A percentile compares a stretch with the other conserved stretches of the same genome.
These are phyloP conservation scores for Drosophila tripunctata DNA, from an alignment of 2,888 invertebrate species.

Conservation along the genomic window DNA sequence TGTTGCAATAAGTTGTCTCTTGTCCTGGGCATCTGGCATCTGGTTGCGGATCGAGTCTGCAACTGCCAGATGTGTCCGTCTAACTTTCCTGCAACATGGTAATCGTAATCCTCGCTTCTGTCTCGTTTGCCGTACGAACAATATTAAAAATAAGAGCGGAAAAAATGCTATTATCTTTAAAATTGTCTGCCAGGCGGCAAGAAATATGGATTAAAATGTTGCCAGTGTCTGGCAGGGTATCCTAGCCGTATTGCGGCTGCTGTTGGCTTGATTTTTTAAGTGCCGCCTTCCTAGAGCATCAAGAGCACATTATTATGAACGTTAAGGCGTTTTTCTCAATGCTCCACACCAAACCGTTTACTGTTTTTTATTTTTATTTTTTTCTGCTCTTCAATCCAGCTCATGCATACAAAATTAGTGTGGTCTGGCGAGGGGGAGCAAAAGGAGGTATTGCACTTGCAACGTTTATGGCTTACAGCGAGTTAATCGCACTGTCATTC, in stretches of 20 bases:
- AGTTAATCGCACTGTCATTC: slow-evolving; percentile 78
- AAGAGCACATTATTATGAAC: slow-evolving; percentile 66
- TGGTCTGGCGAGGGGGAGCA: not conserved
- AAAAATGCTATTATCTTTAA: slow-evolving; percentile 81
- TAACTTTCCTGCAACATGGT: slow-evolving; percentile 61
- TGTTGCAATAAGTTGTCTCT: slow-evolving; percentile 61
- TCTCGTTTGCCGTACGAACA: slow-evolving; percentile 33
- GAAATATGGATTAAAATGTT: slow-evolving; percentile 82
- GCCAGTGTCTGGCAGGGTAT: slow-evolving; percentile 43
- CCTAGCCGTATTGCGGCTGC: slow-evolving; percentile 34
- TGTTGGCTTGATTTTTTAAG: slow-evolving; percentile 76
- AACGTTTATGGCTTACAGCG: slow-evolving; percentile 76
- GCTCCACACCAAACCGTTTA: slow-evolving; percentile 20
- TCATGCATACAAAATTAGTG: slow-evolving; percentile 81
- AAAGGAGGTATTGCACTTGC: slow-evolving; percentile 28
- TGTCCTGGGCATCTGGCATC: slow-evolving; percentile 35
- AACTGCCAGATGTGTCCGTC: slow-evolving; percentile 40
- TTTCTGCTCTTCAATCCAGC: slow-evolving; percentile 61
- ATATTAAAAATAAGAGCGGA: slow-evolving; percentile 25
- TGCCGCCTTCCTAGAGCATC: slow-evolving; percentile 46
- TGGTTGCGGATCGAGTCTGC: slow-evolving; percentile 6
- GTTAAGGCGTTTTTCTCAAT: slow-evolving; percentile 59
- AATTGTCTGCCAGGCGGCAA: slow-evolving; percentile 82
- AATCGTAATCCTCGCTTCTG: slow-evolving; percentile 60
- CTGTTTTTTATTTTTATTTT: slow-evolving; percentile 20